Base-by-base conservation (phyloP, 2,888 invertebrate genomes). In the Germaria angustata region DNA sequence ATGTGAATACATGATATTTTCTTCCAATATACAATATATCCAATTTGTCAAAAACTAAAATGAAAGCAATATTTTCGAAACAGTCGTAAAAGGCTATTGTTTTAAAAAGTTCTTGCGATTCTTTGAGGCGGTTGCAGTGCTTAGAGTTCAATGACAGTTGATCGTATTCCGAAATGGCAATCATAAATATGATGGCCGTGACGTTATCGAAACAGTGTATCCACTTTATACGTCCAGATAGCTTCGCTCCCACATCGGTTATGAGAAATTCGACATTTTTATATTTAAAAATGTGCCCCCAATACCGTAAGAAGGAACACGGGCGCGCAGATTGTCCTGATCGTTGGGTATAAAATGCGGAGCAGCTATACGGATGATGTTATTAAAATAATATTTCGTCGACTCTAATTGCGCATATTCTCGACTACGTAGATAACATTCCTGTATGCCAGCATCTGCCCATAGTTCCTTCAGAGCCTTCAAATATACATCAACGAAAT, bases 31-130 rank as follows among this genome's bases (percentile, higher is more conserved):
- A 68, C 8, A 84, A 76, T 2, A 84, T 44, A 68, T 84, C 81
- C 9, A 36, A 32, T 59, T 93, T 99, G 98, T 88, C 99, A 94
- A 99, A 95, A 93, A 99, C 99, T 90, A 99, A 94, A 92, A 99
- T 99, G 88, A 99, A 98, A 85, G 98, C 98, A 87, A 98, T 98
- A 92, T 98, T 97, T 92, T 98, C 97, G 94, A 99, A 99, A 98
- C 98, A 99, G 86, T 98, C 98, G 93, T 99, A 98, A 91, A 98
- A 98, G 92, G 98, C 98, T 93, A 99, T 99, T 89, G 98, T 98
- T 94, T 98, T 97, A 93, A 99, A 99, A 92, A 99, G 93, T 90
- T 98, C 98, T 94, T 98, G 98, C 87, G 98, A 98, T 93, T 99
- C 98, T 92, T 98, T 98, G 98, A 99, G 99, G 93, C 98, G 98